Evolutionary conservation across 2,797 vertebrate species (phyloP).

Genomic region (Catamblyrhynchus diadema): DNA sequence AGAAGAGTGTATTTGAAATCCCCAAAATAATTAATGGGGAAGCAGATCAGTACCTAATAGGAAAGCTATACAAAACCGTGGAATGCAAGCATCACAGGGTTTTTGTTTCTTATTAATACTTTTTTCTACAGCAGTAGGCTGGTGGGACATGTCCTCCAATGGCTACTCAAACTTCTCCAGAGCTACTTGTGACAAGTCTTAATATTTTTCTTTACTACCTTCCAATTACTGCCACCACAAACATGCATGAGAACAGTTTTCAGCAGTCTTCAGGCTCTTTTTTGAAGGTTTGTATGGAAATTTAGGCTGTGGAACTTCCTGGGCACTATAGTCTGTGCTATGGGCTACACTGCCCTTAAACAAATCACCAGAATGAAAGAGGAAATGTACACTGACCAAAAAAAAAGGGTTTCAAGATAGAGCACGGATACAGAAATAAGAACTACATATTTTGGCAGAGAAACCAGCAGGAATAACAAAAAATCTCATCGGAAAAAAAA

Average conservation of each 20-base stretch:
- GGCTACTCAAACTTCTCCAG: not conserved
- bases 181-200: not conserved
- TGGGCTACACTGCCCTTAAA: not conserved
- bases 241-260: not conserved
- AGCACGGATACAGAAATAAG: not conserved
- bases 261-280: not conserved
- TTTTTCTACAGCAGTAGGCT: not conserved
- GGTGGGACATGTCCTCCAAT: not conserved
- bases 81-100: not conserved
- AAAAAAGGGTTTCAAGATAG: not conserved
- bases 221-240: not conserved
- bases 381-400: not conserved
- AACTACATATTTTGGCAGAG: not conserved
- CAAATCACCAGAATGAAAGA: not conserved
- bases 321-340: not conserved
- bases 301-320: not conserved
- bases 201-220: not conserved
- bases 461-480: not conserved
- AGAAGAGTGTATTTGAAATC: not conserved
- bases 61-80: not conserved
- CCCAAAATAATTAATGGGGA: not conserved
- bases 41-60: not conserved
- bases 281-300: not conserved
- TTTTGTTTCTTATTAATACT: not conserved
- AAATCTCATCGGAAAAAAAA: not conserved